phyloP scores from a whole-genome alignment of 2,113 vertebrate genomes.

The Geococcyx californianus region DNA sequence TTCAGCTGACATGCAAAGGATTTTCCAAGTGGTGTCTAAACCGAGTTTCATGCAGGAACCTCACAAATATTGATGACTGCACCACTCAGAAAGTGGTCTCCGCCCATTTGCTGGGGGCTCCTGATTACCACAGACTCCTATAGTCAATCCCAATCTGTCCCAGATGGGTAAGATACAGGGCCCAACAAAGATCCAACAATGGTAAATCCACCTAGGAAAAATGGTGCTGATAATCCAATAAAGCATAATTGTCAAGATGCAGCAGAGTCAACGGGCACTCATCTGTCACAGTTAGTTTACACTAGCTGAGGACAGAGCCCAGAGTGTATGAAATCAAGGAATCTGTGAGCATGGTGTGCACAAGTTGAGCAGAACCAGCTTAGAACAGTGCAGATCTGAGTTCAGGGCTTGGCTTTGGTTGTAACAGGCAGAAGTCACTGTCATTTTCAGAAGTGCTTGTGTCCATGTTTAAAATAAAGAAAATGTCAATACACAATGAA shows the following conservation, averaged over 20 bases:
- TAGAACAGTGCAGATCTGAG: too few relatives aligned
- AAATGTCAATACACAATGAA: neutral
- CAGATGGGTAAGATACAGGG: neutral
- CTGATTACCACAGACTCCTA: neutral
- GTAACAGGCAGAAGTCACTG: neutral
- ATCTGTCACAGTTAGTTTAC: rapidly evolving
- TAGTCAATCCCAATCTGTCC: neutral
- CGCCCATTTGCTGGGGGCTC: rapidly evolving
- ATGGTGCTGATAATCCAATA: neutral
- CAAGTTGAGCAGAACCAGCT: neutral
- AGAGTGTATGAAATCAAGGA: rapidly evolving
- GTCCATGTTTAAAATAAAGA: neutral
- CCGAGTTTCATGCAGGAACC: neutral
- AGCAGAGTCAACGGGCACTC: neutral
- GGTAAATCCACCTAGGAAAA: neutral
- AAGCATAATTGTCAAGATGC: neutral
- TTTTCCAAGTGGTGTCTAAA: rapidly evolving
- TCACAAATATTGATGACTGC: rapidly evolving
- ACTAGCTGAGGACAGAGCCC: neutral
- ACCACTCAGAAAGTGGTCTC: neutral
- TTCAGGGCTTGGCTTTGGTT: neutral
- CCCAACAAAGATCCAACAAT: neutral
- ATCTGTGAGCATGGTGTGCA: rapidly evolving
- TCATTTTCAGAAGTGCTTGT: neutral
- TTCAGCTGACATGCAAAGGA: neutral